Conservation (phyloP, 2,797 vertebrate genomes). For the Gymnoscopelus microlampas region DNA sequence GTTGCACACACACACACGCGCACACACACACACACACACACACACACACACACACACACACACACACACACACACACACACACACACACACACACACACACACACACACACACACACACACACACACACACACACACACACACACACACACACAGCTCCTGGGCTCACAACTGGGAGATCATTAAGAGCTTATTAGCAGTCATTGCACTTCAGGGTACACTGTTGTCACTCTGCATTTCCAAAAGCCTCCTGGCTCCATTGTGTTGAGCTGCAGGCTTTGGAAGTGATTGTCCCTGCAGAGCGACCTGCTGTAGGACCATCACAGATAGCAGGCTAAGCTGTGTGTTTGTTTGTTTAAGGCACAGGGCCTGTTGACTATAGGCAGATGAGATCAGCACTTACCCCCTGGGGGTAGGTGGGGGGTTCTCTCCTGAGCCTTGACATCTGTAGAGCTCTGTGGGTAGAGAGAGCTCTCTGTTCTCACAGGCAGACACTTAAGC, state of each 20-base stretch:
- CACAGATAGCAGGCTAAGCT: constrained; percentile 74
- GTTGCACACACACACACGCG: neutral
- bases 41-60: constrained; percentile 1
- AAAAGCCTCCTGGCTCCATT: constrained; percentile 74
- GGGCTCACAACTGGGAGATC: constrained; percentile 63
- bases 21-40: constrained; percentile 1
- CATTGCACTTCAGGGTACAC: constrained; percentile 68
- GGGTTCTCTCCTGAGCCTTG: constrained; percentile 59
- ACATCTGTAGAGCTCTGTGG: constrained; percentile 60
- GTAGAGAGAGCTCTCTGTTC: constrained; percentile 45
- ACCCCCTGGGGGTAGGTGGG: constrained; percentile 18
- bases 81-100: neutral
- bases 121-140: constrained; percentile 16
- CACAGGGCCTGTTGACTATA: constrained; percentile 74
- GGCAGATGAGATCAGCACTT: constrained; percentile 74
- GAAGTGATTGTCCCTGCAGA: constrained; percentile 77
- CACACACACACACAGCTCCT: constrained; percentile 48
- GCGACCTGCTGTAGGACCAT: constrained; percentile 67
- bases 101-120: neutral
- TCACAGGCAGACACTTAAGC: constrained; percentile 17
- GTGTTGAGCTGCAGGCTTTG: constrained; percentile 75
- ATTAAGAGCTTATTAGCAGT: constrained; percentile 78
- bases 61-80: neutral
- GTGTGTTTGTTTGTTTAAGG: constrained; percentile 81
- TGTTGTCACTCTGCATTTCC: constrained; percentile 77